Base-by-base conservation (phyloP, 1,140 invertebrate genomes). In the Homarus americanus region DNA sequence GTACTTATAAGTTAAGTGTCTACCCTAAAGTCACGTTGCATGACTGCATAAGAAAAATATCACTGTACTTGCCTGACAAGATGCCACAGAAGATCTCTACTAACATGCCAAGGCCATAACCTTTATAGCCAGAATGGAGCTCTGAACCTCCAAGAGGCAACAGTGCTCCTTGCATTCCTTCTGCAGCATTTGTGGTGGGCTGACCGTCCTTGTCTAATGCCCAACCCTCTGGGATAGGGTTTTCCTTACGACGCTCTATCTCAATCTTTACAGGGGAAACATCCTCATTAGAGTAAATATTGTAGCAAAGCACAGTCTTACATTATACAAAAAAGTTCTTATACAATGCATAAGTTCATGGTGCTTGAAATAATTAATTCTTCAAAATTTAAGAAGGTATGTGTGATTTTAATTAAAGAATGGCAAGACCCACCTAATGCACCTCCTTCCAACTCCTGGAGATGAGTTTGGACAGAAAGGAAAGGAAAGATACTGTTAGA, bases 141-240 rank as follows among this genome's bases (percentile, higher is more conserved):
- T 98, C 98, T 0, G 94, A 92, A 1, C 98, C 98, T 4, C 98
- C 98, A 0, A 99, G 93, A 0, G 98, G 98, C 95, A 98, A 95
- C 24, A 99, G 94, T 84, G 96, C 96, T 0, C 94, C 95, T 0
- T 95, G 95, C 28, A 92, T 91, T 0, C 97, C 97, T 92, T 96
- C 93, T 5, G 94, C 93, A 0, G 97, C 94, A 93, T 98, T 95
- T 0, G 95, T 96, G 0, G 97, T 98, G 0, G 95, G 93, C 10
- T 95, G 94, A 0, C 97, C 98, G 20, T 96, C 94, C 12, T 94
- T 94, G 89, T 96, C 97, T 83, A 97, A 95, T 0, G 97, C 98
- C 98, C 98, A 99, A 9, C 97, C 97, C 34, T 94, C 93, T 0
- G 98, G 98, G 91, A 99, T 96, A 0, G 95, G 93, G 91, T 96